These are phyloP conservation scores for Diceros bicornis DNA, from an alignment of 2,797 vertebrate genomes.

Conservation along the genomic window DNA sequence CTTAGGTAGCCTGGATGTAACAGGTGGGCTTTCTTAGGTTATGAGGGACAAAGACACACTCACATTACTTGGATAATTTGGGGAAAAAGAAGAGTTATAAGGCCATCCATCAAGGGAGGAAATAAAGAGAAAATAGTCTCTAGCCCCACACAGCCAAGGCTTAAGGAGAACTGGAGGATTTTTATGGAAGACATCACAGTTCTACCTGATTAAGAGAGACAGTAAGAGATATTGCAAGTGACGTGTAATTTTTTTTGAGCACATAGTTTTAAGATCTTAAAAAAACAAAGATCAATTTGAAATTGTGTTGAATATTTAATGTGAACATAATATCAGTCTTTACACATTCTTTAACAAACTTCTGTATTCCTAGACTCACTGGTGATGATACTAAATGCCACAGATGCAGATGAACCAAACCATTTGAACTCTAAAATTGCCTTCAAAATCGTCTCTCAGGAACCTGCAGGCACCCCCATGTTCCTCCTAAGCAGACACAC, in stretches of 20 bases:
- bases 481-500: conserved; percentile 92
- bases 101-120: background rate
- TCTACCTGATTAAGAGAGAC: background rate
- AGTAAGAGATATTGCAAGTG: background rate
- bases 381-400: conserved; percentile 93
- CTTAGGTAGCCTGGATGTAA: background rate
- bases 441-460: conserved; percentile 94
- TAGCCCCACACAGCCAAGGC: background rate
- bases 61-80: background rate
- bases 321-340: conserved; percentile 38
- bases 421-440: conserved; percentile 92
- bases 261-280: background rate
- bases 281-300: background rate
- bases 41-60: background rate
- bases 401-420: conserved; percentile 92
- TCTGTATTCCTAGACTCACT: conserved; percentile 90
- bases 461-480: conserved; percentile 88
- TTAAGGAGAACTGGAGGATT: background rate
- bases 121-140: background rate
- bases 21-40: background rate
- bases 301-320: background rate
- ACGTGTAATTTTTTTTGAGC: background rate
- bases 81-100: background rate
- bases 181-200: background rate
- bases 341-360: background rate